Conservation (phyloP, 2,888 invertebrate genomes). For the Pseudococcus jackbeardsleyi region DNA sequence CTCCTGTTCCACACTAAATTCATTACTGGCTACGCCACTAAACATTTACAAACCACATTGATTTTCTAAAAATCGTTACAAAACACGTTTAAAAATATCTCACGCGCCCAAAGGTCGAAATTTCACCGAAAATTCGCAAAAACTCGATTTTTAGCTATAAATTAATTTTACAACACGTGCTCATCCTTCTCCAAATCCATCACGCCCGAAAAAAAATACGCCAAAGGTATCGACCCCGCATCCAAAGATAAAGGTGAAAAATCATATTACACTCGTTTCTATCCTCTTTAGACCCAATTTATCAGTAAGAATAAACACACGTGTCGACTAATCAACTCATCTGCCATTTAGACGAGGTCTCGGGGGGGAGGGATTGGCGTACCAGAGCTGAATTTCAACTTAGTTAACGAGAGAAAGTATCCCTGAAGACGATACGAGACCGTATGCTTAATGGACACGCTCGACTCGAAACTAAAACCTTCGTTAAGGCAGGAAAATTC, state of each 20-base stretch:
- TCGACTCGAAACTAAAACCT: not conserved
- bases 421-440: not conserved
- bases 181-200: not conserved
- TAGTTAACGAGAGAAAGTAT: not conserved
- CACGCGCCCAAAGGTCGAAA: no score
- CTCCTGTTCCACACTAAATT: no score
- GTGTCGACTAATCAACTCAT: slow-evolving; percentile 8
- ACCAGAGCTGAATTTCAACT: slow-evolving; percentile 10
- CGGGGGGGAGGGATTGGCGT: no score
- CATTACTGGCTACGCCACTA: no score
- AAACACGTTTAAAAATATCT: no score
- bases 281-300: slow-evolving; percentile 7
- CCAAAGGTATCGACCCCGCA: not conserved
- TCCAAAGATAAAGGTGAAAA: not conserved
- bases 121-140: not conserved
- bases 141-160: not conserved
- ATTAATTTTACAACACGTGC: not conserved
- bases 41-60: no score
- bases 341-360: not conserved
- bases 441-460: not conserved
- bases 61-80: no score
- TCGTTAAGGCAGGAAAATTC: not conserved
- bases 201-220: not conserved
- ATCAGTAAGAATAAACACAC: slow-evolving; percentile 9
- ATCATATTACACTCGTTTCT: not conserved